Conservation (phyloP, 1,140 invertebrate genomes). For the Neodiprion lecontei region DNA sequence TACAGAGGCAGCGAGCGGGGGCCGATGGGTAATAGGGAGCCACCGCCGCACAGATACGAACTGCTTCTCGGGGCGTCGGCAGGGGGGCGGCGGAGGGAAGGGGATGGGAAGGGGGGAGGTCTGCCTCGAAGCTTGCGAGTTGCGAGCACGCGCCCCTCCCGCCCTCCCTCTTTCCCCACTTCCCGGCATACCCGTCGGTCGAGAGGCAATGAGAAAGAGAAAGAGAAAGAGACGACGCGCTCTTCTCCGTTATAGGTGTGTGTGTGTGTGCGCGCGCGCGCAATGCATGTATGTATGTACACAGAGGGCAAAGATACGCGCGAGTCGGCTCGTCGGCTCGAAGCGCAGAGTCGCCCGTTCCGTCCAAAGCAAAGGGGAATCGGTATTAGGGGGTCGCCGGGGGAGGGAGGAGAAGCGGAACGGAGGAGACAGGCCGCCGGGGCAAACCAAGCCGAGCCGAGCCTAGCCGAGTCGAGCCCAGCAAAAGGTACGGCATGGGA, state of each 20-base stretch:
- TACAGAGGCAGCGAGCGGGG: background rate
- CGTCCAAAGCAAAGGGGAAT: conserved; percentile 5
- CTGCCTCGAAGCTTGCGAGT: background rate
- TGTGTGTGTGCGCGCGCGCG: too few species aligned
- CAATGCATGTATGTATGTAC: too few species aligned
- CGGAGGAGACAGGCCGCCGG: background rate
- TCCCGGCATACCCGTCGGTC: too few species aligned
- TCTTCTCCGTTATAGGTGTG: too few species aligned
- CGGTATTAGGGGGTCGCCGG: background rate
- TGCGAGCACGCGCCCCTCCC: conserved; percentile 5
- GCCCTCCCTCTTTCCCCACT: too few species aligned
- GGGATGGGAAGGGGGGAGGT: background rate
- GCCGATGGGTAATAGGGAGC: conserved; percentile 1
- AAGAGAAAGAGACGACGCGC: too few species aligned
- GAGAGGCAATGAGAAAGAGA: background rate
- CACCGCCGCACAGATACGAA: background rate
- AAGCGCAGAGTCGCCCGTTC: background rate
- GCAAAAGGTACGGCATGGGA: conserved; percentile 4
- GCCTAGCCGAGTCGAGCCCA: background rate
- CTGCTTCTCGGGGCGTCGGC: background rate
- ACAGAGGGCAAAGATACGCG: too few species aligned
- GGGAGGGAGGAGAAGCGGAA: background rate
- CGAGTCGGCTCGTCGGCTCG: background rate
- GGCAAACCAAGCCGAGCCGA: background rate
- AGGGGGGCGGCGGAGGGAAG: too few species aligned